A percentile compares a stretch with the other conserved stretches of the same genome.
Evolutionary conservation across 23 tunicate genomes (phyloP).

Genomic region (Trididemnum nubilum): DNA sequence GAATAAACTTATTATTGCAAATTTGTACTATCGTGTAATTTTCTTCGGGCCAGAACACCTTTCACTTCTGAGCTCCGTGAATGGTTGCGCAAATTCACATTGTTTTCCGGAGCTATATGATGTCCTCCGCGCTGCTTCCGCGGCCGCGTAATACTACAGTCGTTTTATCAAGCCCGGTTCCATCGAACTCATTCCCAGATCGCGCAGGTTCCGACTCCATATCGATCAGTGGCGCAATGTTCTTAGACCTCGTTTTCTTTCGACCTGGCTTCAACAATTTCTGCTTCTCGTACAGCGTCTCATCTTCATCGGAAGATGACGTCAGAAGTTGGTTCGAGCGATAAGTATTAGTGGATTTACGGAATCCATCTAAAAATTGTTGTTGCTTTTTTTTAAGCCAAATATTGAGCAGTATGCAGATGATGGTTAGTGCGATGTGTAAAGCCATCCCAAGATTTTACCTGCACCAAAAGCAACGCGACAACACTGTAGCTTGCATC

Average conservation of each 20-base stretch:
- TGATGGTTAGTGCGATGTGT: no score
- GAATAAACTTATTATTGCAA: no score
- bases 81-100: no score
- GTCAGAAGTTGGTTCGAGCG: conserved; percentile 61
- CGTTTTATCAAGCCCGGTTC: conserved; percentile 1
- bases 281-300: conserved; percentile 25
- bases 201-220: background rate
- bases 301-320: conserved; percentile 40
- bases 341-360: background rate
- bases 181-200: background rate
- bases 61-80: no score
- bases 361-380: conserved; percentile 33
- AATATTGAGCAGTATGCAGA: no score
- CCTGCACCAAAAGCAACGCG: no score
- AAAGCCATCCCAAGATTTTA: no score
- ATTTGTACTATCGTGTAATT: no score
- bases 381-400: no score
- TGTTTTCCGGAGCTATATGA: no score
- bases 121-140: conserved; percentile 1
- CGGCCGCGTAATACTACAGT: background rate
- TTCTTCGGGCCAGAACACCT: no score
- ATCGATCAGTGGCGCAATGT: background rate
- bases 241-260: background rate
- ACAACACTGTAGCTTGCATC: no score
- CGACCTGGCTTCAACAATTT: background rate